Base-by-base conservation (phyloP, 2,888 invertebrate species). In the Oxyteleia sp. region DNA sequence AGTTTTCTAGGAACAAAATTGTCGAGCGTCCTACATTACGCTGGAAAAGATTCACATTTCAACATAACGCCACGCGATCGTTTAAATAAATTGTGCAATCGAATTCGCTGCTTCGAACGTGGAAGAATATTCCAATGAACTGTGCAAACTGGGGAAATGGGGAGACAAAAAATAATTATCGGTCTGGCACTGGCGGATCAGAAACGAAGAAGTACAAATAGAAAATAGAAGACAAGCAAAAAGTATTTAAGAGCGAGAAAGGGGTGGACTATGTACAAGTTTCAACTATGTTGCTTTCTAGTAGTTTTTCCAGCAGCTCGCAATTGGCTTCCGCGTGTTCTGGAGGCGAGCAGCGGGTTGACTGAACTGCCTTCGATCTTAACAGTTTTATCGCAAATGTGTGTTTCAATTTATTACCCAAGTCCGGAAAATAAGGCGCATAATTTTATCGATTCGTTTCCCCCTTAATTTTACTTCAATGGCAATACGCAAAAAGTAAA, bases 231-330 rank as follows among this genome's bases (percentile, higher is more conserved):
- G 53, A 26, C 26, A 66, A 72, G 61, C 66, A 61, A 68, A 72
- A 82, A 53, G 68, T 75, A 53, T 55, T 57, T 53, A 55, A 68
- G 59, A 75, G 35, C 32, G 26, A 74, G 41, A 63, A 72, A 82
- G 66, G 43, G 75, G 59, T 79, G 87, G 83, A 86, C 89, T 91
- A 91, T 91, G 72, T 91, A 91, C 91, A 91, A 89, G 87, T 88
- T 86, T 85, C 74, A 79, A 43, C 79, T 83, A 64, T 59, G 71
- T 59, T 68, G 79, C 43, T 83, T 79, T 64, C 53, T 61, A 78
- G 47, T 51, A 71, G 43, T 57, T 76, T 49, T 64, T 43, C 41
- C 74, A 63, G 26, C 51, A 15, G 59, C 49, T 80, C 43, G 59
- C 47, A 8, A 57, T 64, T 71, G 32, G 35, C 15, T 63, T 23